Percentiles rank a stretch among this genome's conserved stretches.
Evolutionary conservation across 2,797 vertebrate genomes (phyloP).

Genomic region (Lacerta viridis): DNA sequence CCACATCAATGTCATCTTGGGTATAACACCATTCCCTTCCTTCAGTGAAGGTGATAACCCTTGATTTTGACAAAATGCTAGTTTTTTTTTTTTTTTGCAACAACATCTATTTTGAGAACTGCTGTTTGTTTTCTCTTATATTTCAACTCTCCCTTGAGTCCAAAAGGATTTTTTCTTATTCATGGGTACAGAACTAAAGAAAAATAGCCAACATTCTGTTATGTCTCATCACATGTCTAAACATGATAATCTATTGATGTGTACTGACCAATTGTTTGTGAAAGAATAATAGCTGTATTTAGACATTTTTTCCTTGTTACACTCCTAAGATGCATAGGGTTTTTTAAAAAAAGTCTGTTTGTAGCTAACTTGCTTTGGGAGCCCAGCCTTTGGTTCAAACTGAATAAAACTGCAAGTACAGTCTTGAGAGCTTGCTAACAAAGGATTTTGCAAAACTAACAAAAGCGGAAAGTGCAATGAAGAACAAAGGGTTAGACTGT

Average conservation of each 20-base stretch:
- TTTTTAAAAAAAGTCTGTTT: constrained; percentile 12
- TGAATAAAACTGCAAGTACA: constrained; percentile 75
- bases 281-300: constrained; percentile 59
- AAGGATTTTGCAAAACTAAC: constrained; percentile 74
- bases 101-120: constrained; percentile 12
- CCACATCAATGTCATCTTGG: not conserved
- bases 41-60: constrained; percentile 29
- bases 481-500: constrained; percentile 72
- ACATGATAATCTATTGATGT: constrained; percentile 35
- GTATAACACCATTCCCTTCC: not conserved
- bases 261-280: constrained; percentile 59
- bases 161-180: not conserved
- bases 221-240: constrained; percentile 63
- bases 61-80: not conserved
- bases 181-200: not conserved
- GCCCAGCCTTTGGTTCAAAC: constrained; percentile 68
- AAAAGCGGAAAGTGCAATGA: constrained; percentile 70
- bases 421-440: constrained; percentile 62
- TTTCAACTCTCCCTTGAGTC: not conserved
- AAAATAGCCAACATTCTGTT: not conserved
- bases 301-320: constrained; percentile 52
- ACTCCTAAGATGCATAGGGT: not conserved
- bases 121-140: not conserved
- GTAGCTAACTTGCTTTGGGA: constrained; percentile 42
- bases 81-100: not conserved